Conservation (phyloP, 2,113 vertebrate species). For the Corythornis vintsioides region DNA sequence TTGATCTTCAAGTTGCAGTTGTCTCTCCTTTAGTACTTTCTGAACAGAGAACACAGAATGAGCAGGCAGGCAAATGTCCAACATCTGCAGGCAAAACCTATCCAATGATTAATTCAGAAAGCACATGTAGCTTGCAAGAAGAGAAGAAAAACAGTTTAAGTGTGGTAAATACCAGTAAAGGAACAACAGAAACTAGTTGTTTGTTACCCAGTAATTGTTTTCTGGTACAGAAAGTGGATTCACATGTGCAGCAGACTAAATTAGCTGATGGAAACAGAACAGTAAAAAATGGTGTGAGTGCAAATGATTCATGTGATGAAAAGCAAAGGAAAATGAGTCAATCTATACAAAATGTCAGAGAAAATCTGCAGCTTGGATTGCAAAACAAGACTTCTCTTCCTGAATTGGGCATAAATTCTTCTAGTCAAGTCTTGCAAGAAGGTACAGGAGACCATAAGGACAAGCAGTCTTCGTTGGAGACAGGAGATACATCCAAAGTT, state of each 20-base stretch:
- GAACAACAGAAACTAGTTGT: neutral
- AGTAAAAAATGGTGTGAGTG: neutral
- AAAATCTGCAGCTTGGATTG: neutral
- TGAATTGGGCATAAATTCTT: neutral
- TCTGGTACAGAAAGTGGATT: neutral
- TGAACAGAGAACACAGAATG: conserved; percentile 38
- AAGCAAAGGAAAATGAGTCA: neutral
- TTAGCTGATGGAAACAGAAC: neutral
- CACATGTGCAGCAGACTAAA: neutral
- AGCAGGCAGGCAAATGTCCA: neutral
- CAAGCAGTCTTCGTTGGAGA: neutral
- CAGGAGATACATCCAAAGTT: neutral
- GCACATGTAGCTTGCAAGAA: conserved; percentile 38
- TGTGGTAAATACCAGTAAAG: neutral
- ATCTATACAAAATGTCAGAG: neutral
- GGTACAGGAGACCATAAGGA: neutral
- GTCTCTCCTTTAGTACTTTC: conserved; percentile 79
- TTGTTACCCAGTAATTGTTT: neutral
- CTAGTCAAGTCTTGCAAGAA: neutral
- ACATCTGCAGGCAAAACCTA: neutral
- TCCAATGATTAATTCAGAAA: conserved; percentile 46
- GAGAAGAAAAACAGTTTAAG: neutral
- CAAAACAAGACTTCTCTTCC: neutral
- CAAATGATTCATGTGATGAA: neutral
- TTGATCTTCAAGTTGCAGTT: conserved; percentile 78